Conservation (phyloP, 2,113 vertebrate genomes). For the Redunca redunca region DNA sequence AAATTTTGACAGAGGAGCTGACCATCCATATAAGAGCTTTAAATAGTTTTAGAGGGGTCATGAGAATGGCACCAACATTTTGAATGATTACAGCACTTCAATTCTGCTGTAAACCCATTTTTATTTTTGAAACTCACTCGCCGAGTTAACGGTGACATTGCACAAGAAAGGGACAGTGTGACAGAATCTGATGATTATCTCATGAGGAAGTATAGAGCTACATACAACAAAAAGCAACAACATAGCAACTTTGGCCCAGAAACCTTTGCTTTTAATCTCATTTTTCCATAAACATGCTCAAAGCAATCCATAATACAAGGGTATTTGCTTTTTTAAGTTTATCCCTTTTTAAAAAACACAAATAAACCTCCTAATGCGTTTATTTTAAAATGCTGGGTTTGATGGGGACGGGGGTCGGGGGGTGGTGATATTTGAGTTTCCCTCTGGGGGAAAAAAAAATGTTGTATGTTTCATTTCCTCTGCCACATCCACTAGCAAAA, state of each 20-base stretch:
- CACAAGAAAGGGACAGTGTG: not conserved
- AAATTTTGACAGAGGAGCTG: not conserved
- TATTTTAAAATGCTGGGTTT: not conserved
- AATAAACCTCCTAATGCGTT: not conserved
- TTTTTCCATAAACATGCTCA: slow-evolving; percentile 11
- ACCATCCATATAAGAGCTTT: not conserved
- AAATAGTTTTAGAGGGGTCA: not conserved
- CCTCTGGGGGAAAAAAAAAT: not conserved
- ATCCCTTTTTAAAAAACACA: not conserved
- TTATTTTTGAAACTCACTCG: slow-evolving; percentile 16
- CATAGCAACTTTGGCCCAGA: not conserved
- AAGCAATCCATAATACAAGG: not conserved
- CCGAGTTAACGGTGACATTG: not conserved
- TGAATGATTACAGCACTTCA: not conserved
- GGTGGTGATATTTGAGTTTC: not conserved
- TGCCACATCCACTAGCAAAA: not conserved
- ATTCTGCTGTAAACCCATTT: slow-evolving; percentile 9
- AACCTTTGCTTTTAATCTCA: not conserved
- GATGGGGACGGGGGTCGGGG: not conserved
- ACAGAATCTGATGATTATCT: slow-evolving; percentile 46
- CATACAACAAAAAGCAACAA: not conserved
- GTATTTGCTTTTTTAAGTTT: slow-evolving; percentile 23
- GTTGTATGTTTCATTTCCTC: not conserved
- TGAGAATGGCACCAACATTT: not conserved
- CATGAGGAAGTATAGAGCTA: not conserved